These are phyloP conservation scores for Rhagologus leucostigma DNA, from an alignment of 2,113 vertebrate genomes.

Conservation along the genomic window DNA sequence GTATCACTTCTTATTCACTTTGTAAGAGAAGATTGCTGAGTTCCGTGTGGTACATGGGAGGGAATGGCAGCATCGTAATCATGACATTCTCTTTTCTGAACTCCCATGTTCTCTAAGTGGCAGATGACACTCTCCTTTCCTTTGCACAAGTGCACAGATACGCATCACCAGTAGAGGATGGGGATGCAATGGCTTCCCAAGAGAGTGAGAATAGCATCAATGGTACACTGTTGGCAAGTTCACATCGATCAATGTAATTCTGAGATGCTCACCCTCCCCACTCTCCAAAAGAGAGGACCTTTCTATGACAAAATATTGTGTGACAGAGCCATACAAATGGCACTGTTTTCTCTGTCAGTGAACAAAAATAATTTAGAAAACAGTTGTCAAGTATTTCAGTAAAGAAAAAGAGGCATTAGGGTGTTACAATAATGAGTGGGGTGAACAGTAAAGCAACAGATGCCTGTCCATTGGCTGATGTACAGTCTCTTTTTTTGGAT, in stretches of 20 bases:
- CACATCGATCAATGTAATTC: conserved; percentile 41
- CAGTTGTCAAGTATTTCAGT: neutral
- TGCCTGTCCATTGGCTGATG: neutral
- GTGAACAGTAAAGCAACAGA: conserved; percentile 20
- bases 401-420: neutral
- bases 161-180: conserved; percentile 22
- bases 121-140: conserved; percentile 10
- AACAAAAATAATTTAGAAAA: neutral
- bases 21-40: neutral
- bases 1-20: neutral
- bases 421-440: neutral
- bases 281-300: neutral
- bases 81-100: neutral
- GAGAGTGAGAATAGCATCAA: conserved; percentile 9
- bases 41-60: neutral
- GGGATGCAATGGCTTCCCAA: neutral
- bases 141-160: conserved; percentile 10
- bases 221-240: conserved; percentile 2
- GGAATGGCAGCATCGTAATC: neutral
- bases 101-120: neutral
- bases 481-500: neutral
- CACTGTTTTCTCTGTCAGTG: neutral
- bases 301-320: neutral
- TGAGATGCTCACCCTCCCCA: neutral
- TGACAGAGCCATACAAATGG: neutral